Base-by-base conservation (phyloP, 2,113 vertebrate species). In the Mesitornis unicolor region DNA sequence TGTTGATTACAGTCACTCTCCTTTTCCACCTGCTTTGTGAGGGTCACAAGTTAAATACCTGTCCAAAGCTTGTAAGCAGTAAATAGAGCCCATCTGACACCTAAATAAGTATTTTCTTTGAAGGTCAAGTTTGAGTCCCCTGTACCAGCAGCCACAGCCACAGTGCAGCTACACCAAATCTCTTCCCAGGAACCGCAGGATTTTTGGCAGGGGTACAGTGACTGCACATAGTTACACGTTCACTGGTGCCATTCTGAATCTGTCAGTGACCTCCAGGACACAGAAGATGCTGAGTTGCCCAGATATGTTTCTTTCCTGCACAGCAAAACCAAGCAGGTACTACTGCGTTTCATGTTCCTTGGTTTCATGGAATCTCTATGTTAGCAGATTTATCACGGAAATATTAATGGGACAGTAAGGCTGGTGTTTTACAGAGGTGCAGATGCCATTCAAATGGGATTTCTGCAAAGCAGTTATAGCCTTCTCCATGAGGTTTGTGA, bases 81-180 rank as follows among this genome's bases (percentile, higher is more conserved):
- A 71, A 81, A 59, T 3, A 82, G 36, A 70, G 10, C 4, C 29
- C 48, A 57, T 20, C 16, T 53, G 28, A 68, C 4, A 76, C 16
- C 36, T 7, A 48, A 57, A 45, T 45, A 38, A 28, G 20, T 21
- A 51, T 69, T 53, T 90, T 63, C 43, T 65, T 5, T 20, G 18
- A 50, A 86, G 38, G 24, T 36, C 21, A 63, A 18, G 6, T 45
- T 26, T 25, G 36, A 63, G n/a, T 38, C 22, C 11, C 36, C 38
- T 2, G 0, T 67, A 54, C 7, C 59, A 84, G 16, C 10, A 16
- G 29, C 6, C 7, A 1, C 50, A 21, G 70, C 24, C 4, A 2
- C 22, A 29, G 14, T 9, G 7, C 25, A 50, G 36, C 13, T 76
- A 33, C 48, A 76, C 9, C 28, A 74, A 36, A 93, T 13, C 45